A percentile compares a stretch with the other conserved stretches of the same genome.
Evolutionary conservation across 2,113 vertebrate genomes (phyloP).

Genomic region (Lates calcarifer): DNA sequence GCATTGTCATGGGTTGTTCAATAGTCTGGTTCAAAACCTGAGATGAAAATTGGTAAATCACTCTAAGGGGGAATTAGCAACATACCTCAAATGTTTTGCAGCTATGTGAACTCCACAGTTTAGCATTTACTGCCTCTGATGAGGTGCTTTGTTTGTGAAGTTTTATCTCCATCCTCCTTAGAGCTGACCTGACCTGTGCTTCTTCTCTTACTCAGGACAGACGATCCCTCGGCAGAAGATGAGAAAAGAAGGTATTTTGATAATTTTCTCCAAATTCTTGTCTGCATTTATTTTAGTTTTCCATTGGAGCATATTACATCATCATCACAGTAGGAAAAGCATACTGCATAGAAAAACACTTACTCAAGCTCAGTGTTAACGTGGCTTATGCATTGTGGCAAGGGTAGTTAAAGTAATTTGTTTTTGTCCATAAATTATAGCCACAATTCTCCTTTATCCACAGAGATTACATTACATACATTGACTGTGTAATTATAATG

Average conservation of each 20-base stretch:
- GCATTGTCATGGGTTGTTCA: slow-evolving; percentile 21
- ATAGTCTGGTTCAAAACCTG: not conserved
- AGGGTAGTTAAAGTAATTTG: not conserved
- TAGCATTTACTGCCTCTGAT: not conserved
- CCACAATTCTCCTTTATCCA: no score
- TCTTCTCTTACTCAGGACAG: slow-evolving; percentile 88
- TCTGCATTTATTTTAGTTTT: not conserved
- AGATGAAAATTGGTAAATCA: slow-evolving; percentile 16
- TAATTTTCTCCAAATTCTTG: not conserved
- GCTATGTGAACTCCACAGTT: not conserved
- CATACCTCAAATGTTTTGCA: not conserved
- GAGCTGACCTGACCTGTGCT: slow-evolving; percentile 63
- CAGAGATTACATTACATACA: no score
- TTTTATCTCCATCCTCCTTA: not conserved
- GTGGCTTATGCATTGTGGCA: not conserved
- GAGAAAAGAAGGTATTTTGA: slow-evolving; percentile 91
- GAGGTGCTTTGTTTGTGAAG: not conserved
- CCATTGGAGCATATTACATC: no score
- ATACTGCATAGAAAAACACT: no score
- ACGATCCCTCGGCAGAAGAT: slow-evolving; percentile 91
- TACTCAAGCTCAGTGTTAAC: not conserved
- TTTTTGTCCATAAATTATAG: no score
- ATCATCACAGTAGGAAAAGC: no score
- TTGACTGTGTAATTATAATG: no score
- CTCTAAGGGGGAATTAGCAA: not conserved